These are phyloP conservation scores for Drosophila nr. medialis DNA, from an alignment of 2,888 invertebrate genomes.

Conservation along the genomic window DNA sequence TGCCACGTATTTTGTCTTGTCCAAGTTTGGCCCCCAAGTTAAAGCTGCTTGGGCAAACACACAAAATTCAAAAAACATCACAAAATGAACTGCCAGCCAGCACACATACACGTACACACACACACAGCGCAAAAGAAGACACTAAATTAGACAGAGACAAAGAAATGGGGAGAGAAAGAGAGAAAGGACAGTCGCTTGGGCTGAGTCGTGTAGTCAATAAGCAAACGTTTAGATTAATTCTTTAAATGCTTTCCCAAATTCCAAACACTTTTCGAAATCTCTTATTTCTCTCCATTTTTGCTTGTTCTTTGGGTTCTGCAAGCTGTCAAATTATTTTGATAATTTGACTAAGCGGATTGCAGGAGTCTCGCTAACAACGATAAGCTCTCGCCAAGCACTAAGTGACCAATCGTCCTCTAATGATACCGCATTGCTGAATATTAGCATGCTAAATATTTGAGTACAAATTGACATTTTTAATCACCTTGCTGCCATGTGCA, in stretches of 20 bases:
- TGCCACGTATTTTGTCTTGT: slow-evolving; percentile 31
- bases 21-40: slow-evolving; percentile 23
- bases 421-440: not conserved
- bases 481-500: not conserved
- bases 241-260: slow-evolving; percentile 43
- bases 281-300: not conserved
- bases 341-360: slow-evolving; percentile 41
- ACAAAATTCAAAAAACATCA: slow-evolving; percentile 46
- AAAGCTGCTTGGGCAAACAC: slow-evolving; percentile 58
- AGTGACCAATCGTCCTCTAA: not conserved
- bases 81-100: slow-evolving; percentile 44
- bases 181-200: not conserved
- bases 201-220: slow-evolving; percentile 31
- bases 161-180: slow-evolving; percentile 7
- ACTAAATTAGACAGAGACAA: slow-evolving; percentile 37
- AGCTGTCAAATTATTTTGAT: slow-evolving; percentile 35
- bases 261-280: slow-evolving; percentile 51
- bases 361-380: not conserved
- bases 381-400: slow-evolving; percentile 2
- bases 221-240: slow-evolving; percentile 42
- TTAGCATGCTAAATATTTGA: slow-evolving; percentile 1
- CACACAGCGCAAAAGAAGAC: slow-evolving; percentile 20
- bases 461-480: not conserved
- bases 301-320: slow-evolving; percentile 5
- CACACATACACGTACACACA: slow-evolving; percentile 6